Base-by-base conservation (phyloP, 1,140 invertebrate genomes). In the Asobara japonica region DNA sequence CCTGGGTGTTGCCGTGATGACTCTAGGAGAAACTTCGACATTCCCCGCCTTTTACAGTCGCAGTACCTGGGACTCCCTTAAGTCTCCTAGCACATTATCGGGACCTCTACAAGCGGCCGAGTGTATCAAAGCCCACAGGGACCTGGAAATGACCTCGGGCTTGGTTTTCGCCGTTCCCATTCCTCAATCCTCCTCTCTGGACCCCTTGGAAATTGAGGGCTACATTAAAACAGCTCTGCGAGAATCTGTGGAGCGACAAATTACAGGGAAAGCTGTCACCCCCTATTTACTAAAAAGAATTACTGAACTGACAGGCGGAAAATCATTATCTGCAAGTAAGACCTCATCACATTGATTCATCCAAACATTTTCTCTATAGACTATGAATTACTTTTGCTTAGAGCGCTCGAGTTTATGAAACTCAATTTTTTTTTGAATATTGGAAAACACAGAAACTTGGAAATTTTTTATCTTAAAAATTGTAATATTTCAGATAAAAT, bases 41-140 rank as follows among this genome's bases (percentile, higher is more conserved):
- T 96, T 97, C 83, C 98, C 98, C 7, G 95, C 96, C 38, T 99
- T 99, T 88, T 99, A 97, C 84, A 83, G 83, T 92, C 92, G 0
- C 78, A 89, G 31, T 86, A 91, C 74, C 94, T 93, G 78, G 91
- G 93, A 20, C 88, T 89, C 82, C 80, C 69, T 83, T 64, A 79
- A 88, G 72, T 90, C 94, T 5, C 95, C 95, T 0, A 92, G 94
- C 78, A 89, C 89, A 80, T 89, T 96, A 0, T 62, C 83, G 0
- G 84, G 86, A 65, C 82, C 91, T 0, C 25, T 74, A n/a, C 89
- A 94, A 66, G 95, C 95, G 0, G 96, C 96, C 2, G 71, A 85
- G 56, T 82, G 98, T 20, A 88, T 98, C 56, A 86, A 89, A 36
- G 79, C 87, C 5, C 87, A 92, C 36, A 81, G 81, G 5, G 76